Base-by-base conservation (phyloP, 1,140 invertebrate species). In the Bombus difficillimus region DNA sequence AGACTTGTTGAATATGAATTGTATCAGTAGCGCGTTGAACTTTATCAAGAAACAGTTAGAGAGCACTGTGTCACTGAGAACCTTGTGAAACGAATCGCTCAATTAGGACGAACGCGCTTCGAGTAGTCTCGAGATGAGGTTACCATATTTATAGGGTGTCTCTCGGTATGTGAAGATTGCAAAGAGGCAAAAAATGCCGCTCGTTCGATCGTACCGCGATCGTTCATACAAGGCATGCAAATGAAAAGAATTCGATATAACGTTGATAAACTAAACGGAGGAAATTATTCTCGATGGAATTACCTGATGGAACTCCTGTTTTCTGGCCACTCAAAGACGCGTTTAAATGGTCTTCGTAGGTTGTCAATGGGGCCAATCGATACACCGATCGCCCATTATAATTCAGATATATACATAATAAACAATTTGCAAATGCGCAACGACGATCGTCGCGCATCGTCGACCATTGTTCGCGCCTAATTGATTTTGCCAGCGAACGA, bases 391-490 rank as follows among this genome's bases (percentile, higher is more conserved):
- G 83, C 1, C 41, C 53, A 57, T 62, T 81, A 53, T 53, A 85
- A 85, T 74, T 68, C 32, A 37, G 47, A 85, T 81, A 81, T 81
- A 74, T 68, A 68, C 79, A 75, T 85, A 85, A 85, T 85, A 85
- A 80, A 85, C 71, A 85, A 85, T 85, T 81, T 39, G 71, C 47
- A 75, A 85, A 85, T 81, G 59, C 71, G 28, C 41, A 37, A 75
- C 66, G 53, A 39, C n/a, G 53, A 41, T 59, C 43, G n/a, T 43
- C 2, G 68, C 78, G 71, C 83, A 12, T 85, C 83, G 78, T 8
- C 78, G 57, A 34, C 47, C 69, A 81, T 85, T 85, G 78, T 85
- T 74, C 71, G 5, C 57, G 57, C 32, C 28, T 74, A 85, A 85
- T 85, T 75, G 84, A 85, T 75, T 81, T 57, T 34, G 39, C 47